phyloP scores from a whole-genome alignment of 2,888 invertebrate species.

The Prenolepis imparis region DNA sequence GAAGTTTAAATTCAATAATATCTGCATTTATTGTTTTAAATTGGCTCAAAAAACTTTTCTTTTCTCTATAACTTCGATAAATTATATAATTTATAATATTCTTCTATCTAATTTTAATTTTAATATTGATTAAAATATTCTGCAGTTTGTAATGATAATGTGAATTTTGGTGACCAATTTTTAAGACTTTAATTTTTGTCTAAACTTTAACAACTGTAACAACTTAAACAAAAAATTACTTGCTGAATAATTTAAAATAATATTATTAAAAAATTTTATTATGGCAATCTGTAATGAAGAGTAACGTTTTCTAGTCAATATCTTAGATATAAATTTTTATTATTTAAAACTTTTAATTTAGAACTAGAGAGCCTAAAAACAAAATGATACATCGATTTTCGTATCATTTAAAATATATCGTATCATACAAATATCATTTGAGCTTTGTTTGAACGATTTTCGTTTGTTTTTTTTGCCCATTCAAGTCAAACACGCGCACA shows the following conservation, averaged over 20 bases:
- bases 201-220: no score
- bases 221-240: background rate
- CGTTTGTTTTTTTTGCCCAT: background rate
- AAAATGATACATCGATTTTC: background rate
- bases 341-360: background rate
- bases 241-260: background rate
- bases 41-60: background rate
- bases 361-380: background rate
- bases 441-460: background rate
- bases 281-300: background rate
- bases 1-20: background rate
- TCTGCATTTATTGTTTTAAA: background rate
- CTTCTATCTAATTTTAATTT: no score
- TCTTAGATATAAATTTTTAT: background rate
- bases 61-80: background rate
- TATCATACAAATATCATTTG: no score
- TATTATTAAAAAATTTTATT: background rate
- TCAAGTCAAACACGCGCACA: slow-evolving; percentile 15
- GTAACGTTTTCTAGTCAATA: background rate
- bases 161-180: background rate
- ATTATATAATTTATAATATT: background rate
- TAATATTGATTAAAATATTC: background rate
- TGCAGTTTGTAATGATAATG: no score
- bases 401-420: no score
- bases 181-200: background rate